phyloP scores from a whole-genome alignment of 2,888 invertebrate genomes.

The Bimastos eiseni region DNA sequence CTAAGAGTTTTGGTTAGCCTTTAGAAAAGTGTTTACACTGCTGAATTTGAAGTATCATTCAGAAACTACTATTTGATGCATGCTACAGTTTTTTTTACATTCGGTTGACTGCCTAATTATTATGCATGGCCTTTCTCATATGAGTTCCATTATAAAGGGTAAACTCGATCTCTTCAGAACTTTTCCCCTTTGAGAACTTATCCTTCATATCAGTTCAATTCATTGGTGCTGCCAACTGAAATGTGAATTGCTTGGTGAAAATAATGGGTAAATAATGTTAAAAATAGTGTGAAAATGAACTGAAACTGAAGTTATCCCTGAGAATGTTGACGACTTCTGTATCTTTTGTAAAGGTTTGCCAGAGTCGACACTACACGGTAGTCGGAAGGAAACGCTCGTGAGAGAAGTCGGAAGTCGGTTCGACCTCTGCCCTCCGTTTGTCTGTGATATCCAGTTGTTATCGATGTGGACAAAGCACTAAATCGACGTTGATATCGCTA shows the following conservation, averaged over 20 bases:
- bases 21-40: neutral
- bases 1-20: neutral
- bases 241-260: too few relatives aligned
- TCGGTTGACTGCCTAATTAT: too few relatives aligned
- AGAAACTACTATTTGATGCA: too few relatives aligned
- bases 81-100: too few relatives aligned
- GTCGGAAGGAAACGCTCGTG: neutral
- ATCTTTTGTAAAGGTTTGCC: neutral
- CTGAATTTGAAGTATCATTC: neutral
- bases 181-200: too few relatives aligned
- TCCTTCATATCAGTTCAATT: too few relatives aligned
- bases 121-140: too few relatives aligned
- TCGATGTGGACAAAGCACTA: neutral
- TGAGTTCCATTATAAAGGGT: too few relatives aligned
- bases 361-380: neutral
- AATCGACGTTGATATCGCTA: neutral
- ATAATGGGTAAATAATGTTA: too few relatives aligned
- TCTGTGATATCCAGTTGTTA: constrained; percentile 22
- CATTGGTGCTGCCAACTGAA: too few relatives aligned
- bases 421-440: neutral
- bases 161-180: too few relatives aligned
- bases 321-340: neutral
- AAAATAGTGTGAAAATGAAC: too few relatives aligned
- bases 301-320: neutral
- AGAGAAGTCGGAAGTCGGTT: neutral